A percentile compares a stretch with the other conserved stretches of the same genome.
phyloP scores from a whole-genome alignment of 2,113 vertebrate species.

The Vidua chalybeata region DNA sequence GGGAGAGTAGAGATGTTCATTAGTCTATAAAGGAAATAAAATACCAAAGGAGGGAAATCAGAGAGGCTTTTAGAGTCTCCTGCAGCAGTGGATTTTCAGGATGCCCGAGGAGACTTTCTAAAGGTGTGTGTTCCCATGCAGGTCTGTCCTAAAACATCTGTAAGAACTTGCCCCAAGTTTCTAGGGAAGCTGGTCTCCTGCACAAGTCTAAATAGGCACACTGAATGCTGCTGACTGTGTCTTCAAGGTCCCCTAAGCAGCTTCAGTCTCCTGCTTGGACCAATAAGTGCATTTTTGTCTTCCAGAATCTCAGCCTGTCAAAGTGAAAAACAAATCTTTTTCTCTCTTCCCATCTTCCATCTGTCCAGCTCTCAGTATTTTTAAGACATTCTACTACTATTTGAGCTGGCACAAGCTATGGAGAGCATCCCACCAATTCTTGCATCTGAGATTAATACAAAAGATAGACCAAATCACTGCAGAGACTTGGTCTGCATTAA shows the following conservation, averaged over 20 bases:
- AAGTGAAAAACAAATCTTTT: neutral
- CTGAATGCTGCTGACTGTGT: neutral
- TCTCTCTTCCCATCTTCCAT: neutral
- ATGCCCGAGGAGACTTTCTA: neutral
- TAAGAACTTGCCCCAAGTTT: neutral
- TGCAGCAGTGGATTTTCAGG: neutral
- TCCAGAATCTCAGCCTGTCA: neutral
- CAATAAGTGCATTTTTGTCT: neutral
- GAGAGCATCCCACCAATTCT: neutral
- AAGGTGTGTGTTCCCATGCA: neutral
- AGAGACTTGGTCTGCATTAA: neutral
- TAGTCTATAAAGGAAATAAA: neutral
- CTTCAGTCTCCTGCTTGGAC: neutral
- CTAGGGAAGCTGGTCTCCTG: neutral
- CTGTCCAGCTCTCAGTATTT: neutral
- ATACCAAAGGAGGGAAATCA: neutral
- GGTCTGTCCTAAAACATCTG: neutral
- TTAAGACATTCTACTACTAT: neutral
- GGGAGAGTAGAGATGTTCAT: neutral
- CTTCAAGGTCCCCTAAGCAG: neutral
- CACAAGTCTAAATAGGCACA: neutral
- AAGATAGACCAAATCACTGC: neutral
- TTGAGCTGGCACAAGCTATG: neutral
- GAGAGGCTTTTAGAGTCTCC: neutral
- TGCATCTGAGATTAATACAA: neutral